phyloP scores from a whole-genome alignment of 2,888 invertebrate species.

The Patella ulyssiponensis region DNA sequence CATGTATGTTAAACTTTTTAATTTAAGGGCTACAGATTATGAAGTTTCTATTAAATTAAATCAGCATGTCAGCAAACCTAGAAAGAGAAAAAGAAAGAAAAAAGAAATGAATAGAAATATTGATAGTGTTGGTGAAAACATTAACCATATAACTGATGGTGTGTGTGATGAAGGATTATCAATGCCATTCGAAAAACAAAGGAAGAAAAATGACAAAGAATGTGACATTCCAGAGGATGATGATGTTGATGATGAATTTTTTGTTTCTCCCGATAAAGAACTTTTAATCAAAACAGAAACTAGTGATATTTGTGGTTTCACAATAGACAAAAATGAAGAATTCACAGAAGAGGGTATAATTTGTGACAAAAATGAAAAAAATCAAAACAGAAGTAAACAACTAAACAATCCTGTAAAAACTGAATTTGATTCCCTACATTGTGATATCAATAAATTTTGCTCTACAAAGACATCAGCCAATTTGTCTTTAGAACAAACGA shows the following conservation, averaged over 20 bases:
- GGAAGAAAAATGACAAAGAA: background rate
- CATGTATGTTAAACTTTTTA: constrained; percentile 26
- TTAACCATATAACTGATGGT: constrained; percentile 2
- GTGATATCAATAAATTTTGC: background rate
- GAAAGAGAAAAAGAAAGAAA: constrained; percentile 30
- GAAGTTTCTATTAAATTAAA: constrained; percentile 60
- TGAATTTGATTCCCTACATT: background rate
- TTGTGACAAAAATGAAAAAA: background rate
- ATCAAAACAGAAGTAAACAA: background rate
- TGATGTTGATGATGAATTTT: background rate
- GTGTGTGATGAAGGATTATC: background rate
- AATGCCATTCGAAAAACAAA: background rate
- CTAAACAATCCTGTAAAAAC: background rate
- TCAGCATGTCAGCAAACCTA: constrained; percentile 45
- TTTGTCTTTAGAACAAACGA: constrained; percentile 1
- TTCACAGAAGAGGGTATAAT: background rate
- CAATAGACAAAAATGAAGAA: background rate
- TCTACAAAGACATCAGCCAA: background rate
- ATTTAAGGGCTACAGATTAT: constrained; percentile 58
- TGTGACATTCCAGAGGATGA: background rate
- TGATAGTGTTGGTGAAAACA: background rate
- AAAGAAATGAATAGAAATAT: constrained; percentile 18
- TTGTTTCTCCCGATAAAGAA: background rate
- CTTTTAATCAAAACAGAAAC: background rate
- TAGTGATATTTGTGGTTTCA: no score